phyloP scores from a whole-genome alignment of 2,797 vertebrate species.

The Merluccius polli region DNA sequence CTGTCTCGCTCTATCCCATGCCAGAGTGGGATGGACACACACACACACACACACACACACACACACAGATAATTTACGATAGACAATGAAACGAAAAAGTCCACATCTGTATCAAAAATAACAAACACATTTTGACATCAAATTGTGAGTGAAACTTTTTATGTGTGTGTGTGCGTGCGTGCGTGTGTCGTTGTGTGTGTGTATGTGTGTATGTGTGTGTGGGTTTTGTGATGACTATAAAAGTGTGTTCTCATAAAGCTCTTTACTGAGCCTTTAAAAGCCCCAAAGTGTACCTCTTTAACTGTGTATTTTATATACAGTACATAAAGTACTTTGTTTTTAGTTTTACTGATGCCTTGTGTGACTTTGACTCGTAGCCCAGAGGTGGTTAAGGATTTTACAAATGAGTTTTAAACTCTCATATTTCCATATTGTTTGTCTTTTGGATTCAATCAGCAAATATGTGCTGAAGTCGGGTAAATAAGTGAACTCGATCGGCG shows the following conservation, averaged over 20 bases:
- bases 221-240: neutral
- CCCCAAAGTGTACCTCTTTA: neutral
- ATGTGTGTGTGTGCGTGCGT: slow-evolving; percentile 18
- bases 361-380: neutral
- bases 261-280: too few species aligned
- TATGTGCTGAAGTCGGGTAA: neutral
- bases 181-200: too few species aligned
- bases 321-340: neutral
- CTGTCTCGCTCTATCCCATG: slow-evolving; percentile 12
- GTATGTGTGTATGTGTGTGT: neutral
- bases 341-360: neutral
- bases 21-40: too few species aligned
- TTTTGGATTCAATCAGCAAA: neutral
- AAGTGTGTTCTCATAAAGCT: too few species aligned
- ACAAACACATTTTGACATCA: too few species aligned
- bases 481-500: neutral
- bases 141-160: slow-evolving; percentile 17
- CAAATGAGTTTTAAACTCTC: neutral
- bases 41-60: too few species aligned
- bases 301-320: neutral
- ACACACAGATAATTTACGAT: too few species aligned
- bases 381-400: neutral
- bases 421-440: neutral
- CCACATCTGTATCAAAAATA: too few species aligned
- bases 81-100: too few species aligned